A percentile compares a stretch with the other conserved stretches of the same genome.
Evolutionary conservation across 2,797 vertebrate genomes (phyloP).

Genomic region (Acrossocheilus wenchowensis): DNA sequence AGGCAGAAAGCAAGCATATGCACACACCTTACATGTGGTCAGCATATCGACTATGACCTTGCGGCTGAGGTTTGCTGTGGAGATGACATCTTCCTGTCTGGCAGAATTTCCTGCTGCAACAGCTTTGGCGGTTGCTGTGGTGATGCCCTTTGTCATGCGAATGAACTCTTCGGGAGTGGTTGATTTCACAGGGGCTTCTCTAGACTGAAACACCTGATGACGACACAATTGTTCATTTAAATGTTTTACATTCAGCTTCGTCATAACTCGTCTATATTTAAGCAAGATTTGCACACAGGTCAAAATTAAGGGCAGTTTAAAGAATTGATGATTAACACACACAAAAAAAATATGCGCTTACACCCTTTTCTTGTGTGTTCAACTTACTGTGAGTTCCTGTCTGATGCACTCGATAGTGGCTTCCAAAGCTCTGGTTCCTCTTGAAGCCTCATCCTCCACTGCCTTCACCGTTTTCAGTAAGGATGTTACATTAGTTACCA

Average conservation of each 20-base stretch:
- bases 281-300: neutral
- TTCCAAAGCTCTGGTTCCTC: slow-evolving; percentile 96
- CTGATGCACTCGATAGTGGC: slow-evolving; percentile 97
- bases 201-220: slow-evolving; percentile 90
- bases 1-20: neutral
- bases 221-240: neutral
- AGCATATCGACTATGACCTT: slow-evolving; percentile 96
- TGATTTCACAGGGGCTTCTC: slow-evolving; percentile 87
- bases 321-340: neutral
- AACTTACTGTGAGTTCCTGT: slow-evolving; percentile 91
- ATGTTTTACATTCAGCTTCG: neutral
- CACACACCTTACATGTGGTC: slow-evolving; percentile 89
- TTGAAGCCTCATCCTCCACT: slow-evolving; percentile 97
- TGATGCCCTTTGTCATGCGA: slow-evolving; percentile 98
- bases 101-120: slow-evolving; percentile 95
- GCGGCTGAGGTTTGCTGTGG: slow-evolving; percentile 95
- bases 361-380: neutral
- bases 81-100: slow-evolving; percentile 94
- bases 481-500: slow-evolving; percentile 98
- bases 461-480: slow-evolving; percentile 98
- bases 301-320: neutral
- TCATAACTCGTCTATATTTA: neutral
- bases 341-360: neutral
- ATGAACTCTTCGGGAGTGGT: slow-evolving; percentile 94
- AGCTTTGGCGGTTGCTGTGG: slow-evolving; percentile 94